Evolutionary conservation across 2,888 invertebrate species (phyloP).

Genomic region (Torymus texanus): DNA sequence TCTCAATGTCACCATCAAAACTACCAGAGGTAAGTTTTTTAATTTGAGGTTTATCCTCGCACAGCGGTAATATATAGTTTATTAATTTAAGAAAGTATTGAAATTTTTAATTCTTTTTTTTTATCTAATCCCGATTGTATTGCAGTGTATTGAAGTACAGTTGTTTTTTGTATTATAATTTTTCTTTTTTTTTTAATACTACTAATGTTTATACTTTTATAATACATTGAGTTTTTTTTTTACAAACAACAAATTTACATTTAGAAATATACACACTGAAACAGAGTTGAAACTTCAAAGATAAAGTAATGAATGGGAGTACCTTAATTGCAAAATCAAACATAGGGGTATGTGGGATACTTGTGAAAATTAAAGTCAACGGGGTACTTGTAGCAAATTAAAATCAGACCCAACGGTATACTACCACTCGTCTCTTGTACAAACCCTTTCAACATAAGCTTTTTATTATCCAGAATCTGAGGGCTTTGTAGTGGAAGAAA

Average conservation of each 20-base stretch:
- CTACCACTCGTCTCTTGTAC: constrained; percentile 26
- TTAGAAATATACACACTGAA: constrained; percentile 4
- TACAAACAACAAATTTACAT: constrained; percentile 17
- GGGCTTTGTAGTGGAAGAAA: constrained; percentile 69
- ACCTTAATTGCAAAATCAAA: constrained; percentile 25
- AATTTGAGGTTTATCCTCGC: neutral
- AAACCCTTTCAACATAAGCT: constrained; percentile 59
- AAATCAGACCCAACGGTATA: constrained; percentile 31
- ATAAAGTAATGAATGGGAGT: constrained; percentile 5
- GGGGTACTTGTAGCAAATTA: constrained; percentile 40
- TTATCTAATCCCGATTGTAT: neutral
- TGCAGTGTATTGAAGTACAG: too few relatives aligned
- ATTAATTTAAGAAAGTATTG: too few relatives aligned
- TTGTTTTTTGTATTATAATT: too few relatives aligned
- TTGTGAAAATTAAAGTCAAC: neutral
- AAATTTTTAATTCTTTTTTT: constrained; percentile 11
- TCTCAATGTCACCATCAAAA: constrained; percentile 87
- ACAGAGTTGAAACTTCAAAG: constrained; percentile 3
- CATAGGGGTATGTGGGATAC: constrained; percentile 54
- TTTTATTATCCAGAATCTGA: constrained; percentile 73
- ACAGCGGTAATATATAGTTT: too few relatives aligned
- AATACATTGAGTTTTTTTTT: constrained; percentile 1
- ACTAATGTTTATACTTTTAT: constrained; percentile 40
- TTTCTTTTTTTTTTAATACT: constrained; percentile 21
- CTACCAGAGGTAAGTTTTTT: constrained; percentile 88